Evolutionary conservation across 2,888 invertebrate species (phyloP), one percentile per base, ranked within the genome.

Genomic region (Melipona beecheii): DNA sequence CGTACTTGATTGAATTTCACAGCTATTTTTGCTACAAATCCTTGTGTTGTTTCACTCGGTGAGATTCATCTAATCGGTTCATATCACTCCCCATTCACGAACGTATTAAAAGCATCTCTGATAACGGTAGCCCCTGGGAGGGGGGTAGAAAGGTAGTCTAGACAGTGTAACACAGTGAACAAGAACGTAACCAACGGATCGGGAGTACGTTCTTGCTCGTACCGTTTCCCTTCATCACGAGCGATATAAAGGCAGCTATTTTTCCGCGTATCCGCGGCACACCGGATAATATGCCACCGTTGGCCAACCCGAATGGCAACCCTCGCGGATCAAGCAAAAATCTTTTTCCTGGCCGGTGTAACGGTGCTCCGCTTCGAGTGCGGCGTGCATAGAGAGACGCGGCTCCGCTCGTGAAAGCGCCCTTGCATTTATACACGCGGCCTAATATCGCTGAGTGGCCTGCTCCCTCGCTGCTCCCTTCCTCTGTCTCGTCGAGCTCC

Each of bases 381-480:
- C 78, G 56, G 52, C 31, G 43, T 43, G 71, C 72, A 71, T 60
- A 78, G 54, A 74, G 78, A 86, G 78, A 86, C 78, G 69, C 87
- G 78, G 75, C 69, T n/a, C n/a, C n/a, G n/a, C 84, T 9, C 84
- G 81, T 91, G 89, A 92, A 92, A 90, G 90, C 88, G 79, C 91
- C 84, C 89, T 88, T 84, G 86, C 90, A 88, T 89, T 91, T 90
- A 85, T 86, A 87, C 90, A 76, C 90, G 81, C 88, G 86, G 86
- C 86, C 90, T 92, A 92, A 92, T 92, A 92, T 90, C 90, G 88
- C 92, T 90, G 92, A 92, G 92, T 92, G 91, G 88, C 87, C 81
- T 86, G 81, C 84, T 86, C 84, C 77, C 82, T 84, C 72, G 69
- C 75, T 78, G 73, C 75, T 62, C 62, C 31, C 60, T 49, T 49